Evolutionary conservation across 2,113 vertebrate genomes (phyloP).

Genomic region (Stigmatopora argus): DNA sequence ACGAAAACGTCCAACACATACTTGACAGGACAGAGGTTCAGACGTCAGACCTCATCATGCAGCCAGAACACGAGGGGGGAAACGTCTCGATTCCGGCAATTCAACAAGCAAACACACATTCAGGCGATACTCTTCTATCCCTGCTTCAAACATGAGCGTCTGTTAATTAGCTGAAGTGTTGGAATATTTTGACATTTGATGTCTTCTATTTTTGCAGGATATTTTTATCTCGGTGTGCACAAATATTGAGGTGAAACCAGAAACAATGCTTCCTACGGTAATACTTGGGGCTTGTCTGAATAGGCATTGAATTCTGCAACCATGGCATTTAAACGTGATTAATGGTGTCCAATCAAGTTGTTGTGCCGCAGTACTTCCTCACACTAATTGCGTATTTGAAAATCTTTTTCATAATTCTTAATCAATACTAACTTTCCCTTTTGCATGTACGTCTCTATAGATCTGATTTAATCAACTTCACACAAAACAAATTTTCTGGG

Average conservation of each 20-base stretch:
- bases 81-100: slow-evolving; percentile 47
- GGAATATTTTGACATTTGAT: neutral
- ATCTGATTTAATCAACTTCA: slow-evolving; percentile 60
- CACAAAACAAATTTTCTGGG: slow-evolving; percentile 55
- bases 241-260: neutral
- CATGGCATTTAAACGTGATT: slow-evolving; percentile 44
- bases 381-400: slow-evolving; percentile 52
- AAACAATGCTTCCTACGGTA: neutral
- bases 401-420: slow-evolving; percentile 60
- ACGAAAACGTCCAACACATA: slow-evolving; percentile 43
- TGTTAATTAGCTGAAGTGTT: slow-evolving; percentile 3
- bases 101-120: slow-evolving; percentile 30
- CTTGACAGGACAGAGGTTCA: slow-evolving; percentile 52
- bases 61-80: slow-evolving; percentile 28
- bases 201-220: neutral
- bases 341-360: slow-evolving; percentile 51
- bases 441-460: slow-evolving; percentile 34
- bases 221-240: neutral
- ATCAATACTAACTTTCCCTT: slow-evolving; percentile 56
- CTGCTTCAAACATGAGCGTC: slow-evolving; percentile 13
- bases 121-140: slow-evolving; percentile 15
- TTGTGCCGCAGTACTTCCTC: slow-evolving; percentile 29
- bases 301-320: slow-evolving; percentile 11
- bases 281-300: slow-evolving; percentile 25
- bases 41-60: slow-evolving; percentile 45